Evolutionary conservation across 1,140 invertebrate species (phyloP), one percentile per base, ranked within the genome.

Genomic region (Drosophila erecta): DNA sequence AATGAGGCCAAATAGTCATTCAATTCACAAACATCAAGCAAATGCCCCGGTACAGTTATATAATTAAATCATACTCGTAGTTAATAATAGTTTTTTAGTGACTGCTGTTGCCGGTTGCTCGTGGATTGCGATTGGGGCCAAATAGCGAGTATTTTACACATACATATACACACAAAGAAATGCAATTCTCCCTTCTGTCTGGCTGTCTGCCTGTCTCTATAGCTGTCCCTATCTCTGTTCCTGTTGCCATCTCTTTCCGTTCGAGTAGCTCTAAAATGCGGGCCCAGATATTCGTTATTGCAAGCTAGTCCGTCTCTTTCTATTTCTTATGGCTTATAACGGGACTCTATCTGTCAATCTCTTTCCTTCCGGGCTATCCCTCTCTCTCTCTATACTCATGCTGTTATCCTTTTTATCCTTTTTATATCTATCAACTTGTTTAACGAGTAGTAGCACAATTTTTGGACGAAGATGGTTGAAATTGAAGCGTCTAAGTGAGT

Each of bases 401-500:
- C 33, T 51, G 30, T 33, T 58, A 62, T 62, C 59, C 38, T 33
- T 24, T 41, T 17, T 20, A 35, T 49, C 37, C 47, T 41, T 15
- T 73, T 50, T 83, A 72, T 56, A 78, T 81, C 59, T 83, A 83
- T 81, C 77, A 84, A 85, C 77, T 67, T 86, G 49, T 86, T 81
- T 86, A 81, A 86, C 83, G 83, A 86, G 78, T 86, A 86, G 84
- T 83, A 87, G 83, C 83, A 87, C 83, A 87, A 87, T 89, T 87
- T 89, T 83, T 87, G 83, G 83, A 87, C 83, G 83, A 87, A 87
- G 76, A 89, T 87, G 83, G 76, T 87, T 81, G 83, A 86, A 87
- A 87, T 87, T 74, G 81, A 87, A 86, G 81, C 81, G 74, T 87
- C 70, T 87, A 79, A 72, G 71, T 84, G 61, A 61, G 38, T 76